phyloP scores from a whole-genome alignment of 2,888 invertebrate genomes.

The Aphelenchoides bicaudatus region DNA sequence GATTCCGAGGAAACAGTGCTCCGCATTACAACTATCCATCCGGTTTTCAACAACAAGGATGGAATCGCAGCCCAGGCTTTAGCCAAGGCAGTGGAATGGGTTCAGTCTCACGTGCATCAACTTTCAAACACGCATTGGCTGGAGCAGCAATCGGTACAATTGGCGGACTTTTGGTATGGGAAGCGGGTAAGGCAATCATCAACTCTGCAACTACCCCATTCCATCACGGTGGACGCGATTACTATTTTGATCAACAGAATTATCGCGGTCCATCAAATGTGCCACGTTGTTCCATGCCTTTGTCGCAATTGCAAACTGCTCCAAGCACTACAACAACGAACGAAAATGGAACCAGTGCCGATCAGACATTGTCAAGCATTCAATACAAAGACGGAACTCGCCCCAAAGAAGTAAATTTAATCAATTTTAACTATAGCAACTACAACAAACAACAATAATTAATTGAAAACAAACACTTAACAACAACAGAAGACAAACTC shows the following conservation, averaged over 20 bases:
- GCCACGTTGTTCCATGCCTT: slow-evolving; percentile 47
- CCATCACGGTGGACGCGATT: slow-evolving; percentile 39
- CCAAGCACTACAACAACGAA: slow-evolving; percentile 33
- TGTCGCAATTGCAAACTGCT: slow-evolving; percentile 35
- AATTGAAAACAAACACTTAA: no score
- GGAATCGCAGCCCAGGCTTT: no score
- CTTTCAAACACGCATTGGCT: slow-evolving; percentile 52
- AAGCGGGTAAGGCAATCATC: slow-evolving; percentile 57
- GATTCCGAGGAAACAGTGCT: no score
- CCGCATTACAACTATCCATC: no score
- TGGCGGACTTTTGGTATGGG: slow-evolving; percentile 47
- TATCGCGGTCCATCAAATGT: slow-evolving; percentile 20
- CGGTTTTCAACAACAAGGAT: no score
- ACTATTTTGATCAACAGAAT: slow-evolving; percentile 49
- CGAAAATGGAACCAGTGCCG: slow-evolving; percentile 28
- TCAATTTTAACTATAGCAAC: no score
- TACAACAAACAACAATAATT: background rate
- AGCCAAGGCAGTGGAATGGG: slow-evolving; percentile 33
- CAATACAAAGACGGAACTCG: slow-evolving; percentile 52
- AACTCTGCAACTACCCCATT: slow-evolving; percentile 45
- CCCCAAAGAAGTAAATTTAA: slow-evolving; percentile 46
- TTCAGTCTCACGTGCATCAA: slow-evolving; percentile 32
- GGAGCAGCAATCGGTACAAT: slow-evolving; percentile 55
- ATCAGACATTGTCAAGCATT: slow-evolving; percentile 42
- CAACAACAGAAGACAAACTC: no score